Conservation (phyloP, 1,140 invertebrate genomes). For the Drosophila leontia region DNA sequence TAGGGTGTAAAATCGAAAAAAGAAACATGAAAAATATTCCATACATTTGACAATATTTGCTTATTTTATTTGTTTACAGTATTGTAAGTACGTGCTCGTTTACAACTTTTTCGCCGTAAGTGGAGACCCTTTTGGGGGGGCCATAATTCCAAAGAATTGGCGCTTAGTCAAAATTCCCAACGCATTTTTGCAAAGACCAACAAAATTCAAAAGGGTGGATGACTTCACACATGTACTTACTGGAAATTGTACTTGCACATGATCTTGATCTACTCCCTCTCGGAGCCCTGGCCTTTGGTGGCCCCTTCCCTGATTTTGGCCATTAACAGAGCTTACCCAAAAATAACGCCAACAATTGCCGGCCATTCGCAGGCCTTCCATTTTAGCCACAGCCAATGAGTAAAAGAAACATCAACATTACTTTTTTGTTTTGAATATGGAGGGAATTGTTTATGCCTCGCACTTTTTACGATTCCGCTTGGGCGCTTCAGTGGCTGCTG, state of each 20-base stretch:
- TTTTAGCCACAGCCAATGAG: slow-evolving; percentile 51
- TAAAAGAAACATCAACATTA: slow-evolving; percentile 38
- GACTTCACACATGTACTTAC: slow-evolving; percentile 4
- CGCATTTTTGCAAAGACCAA: slow-evolving; percentile 1
- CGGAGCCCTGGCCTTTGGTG: slow-evolving; percentile 64
- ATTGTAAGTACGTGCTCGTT: slow-evolving; percentile 21
- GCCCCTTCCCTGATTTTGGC: slow-evolving; percentile 19
- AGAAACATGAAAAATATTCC: neutral
- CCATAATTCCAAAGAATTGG: slow-evolving; percentile 24
- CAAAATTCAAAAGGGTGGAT: slow-evolving; percentile 5
- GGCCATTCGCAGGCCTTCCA: slow-evolving; percentile 34
- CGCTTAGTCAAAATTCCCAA: slow-evolving; percentile 18
- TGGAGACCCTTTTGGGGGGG: neutral
- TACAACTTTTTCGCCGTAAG: slow-evolving; percentile 8
- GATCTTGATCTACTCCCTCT: slow-evolving; percentile 64
- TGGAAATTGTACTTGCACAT: slow-evolving; percentile 12
- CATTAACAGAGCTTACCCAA: slow-evolving; percentile 53
- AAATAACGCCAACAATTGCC: slow-evolving; percentile 56
- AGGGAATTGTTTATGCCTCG: slow-evolving; percentile 57
- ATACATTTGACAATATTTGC: slow-evolving; percentile 29
- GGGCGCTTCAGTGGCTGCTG: slow-evolving; percentile 12
- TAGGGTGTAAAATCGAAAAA: neutral
- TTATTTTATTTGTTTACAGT: slow-evolving; percentile 9
- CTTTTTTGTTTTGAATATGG: slow-evolving; percentile 28
- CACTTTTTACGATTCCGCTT: slow-evolving; percentile 41